These are phyloP conservation scores for Crioceris asparagi DNA, from an alignment of 2,888 invertebrate genomes.

Conservation along the genomic window DNA sequence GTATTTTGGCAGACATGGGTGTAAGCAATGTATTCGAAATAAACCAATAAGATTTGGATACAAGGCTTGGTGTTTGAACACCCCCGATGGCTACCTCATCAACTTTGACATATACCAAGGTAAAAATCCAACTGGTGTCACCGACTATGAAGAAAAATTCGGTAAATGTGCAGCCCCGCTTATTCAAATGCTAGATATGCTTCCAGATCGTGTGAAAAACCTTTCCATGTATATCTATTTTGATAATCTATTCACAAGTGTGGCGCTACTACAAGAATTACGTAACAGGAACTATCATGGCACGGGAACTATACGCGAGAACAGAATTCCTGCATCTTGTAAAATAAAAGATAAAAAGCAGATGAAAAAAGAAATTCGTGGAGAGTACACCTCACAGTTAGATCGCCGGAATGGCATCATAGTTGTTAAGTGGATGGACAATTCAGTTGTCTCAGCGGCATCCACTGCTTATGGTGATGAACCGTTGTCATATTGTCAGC, in stretches of 20 bases:
- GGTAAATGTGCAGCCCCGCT: slow-evolving; percentile 9
- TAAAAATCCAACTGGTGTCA: slow-evolving; percentile 6
- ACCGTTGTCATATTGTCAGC: slow-evolving; percentile 11
- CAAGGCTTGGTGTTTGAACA: slow-evolving; percentile 9
- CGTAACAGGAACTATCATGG: slow-evolving; percentile 5
- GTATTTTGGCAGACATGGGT: slow-evolving; percentile 9
- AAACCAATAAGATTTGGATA: slow-evolving; percentile 13
- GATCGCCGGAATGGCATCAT: slow-evolving; percentile 17
- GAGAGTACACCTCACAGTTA: too few relatives aligned
- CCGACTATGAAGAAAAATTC: slow-evolving; percentile 2
- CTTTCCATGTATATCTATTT: slow-evolving; percentile 9
- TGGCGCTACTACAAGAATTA: slow-evolving; percentile 6
- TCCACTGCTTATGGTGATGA: slow-evolving; percentile 16
- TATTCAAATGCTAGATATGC: slow-evolving; percentile 4
- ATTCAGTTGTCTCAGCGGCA: slow-evolving; percentile 22
- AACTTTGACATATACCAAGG: slow-evolving; percentile 15
- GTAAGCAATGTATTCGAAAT: slow-evolving; percentile 14
- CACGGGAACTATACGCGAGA: slow-evolving; percentile 8
- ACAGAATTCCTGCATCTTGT: slow-evolving; percentile 2
- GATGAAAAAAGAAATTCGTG: slow-evolving; percentile 13
- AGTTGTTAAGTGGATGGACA: slow-evolving; percentile 23
- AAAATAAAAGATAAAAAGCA: slow-evolving; percentile 3
- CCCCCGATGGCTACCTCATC: slow-evolving; percentile 7
- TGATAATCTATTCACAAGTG: slow-evolving; percentile 13
- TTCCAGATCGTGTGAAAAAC: slow-evolving; percentile 2